These are phyloP conservation scores for Diprion similis DNA, from an alignment of 1,140 invertebrate genomes.

Conservation along the genomic window DNA sequence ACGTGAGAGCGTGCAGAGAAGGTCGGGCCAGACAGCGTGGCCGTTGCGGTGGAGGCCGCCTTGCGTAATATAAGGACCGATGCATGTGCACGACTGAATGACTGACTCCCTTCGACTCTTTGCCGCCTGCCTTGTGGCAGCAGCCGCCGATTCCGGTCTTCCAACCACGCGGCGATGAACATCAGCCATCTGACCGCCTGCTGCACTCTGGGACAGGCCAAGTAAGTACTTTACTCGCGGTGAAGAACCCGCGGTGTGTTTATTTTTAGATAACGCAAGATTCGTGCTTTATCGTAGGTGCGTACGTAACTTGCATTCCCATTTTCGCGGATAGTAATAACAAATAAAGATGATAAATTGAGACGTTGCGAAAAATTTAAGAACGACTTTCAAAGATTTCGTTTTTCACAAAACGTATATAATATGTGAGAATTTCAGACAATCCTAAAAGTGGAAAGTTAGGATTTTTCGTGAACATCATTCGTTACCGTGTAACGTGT, in stretches of 20 bases:
- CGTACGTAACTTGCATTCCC: background rate
- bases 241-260: background rate
- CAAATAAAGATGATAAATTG: too few species aligned
- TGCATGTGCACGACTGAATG: background rate
- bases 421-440: too few species aligned
- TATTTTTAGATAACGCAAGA: background rate
- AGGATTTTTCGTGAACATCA: too few species aligned
- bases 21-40: constrained; percentile 1
- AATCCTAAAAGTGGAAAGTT: too few species aligned
- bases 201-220: too few species aligned
- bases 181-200: background rate
- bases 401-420: too few species aligned
- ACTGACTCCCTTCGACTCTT: background rate
- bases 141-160: background rate
- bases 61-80: background rate
- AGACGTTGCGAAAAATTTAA: too few species aligned
- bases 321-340: background rate
- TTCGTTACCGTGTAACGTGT: too few species aligned
- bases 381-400: too few species aligned
- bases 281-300: too few species aligned
- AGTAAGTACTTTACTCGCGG: background rate
- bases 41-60: background rate
- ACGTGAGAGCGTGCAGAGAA: background rate
- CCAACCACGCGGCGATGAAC: background rate
- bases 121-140: background rate